Base-by-base conservation (phyloP, 64 coral and sea anemone genomes). In the Actinia equina region DNA sequence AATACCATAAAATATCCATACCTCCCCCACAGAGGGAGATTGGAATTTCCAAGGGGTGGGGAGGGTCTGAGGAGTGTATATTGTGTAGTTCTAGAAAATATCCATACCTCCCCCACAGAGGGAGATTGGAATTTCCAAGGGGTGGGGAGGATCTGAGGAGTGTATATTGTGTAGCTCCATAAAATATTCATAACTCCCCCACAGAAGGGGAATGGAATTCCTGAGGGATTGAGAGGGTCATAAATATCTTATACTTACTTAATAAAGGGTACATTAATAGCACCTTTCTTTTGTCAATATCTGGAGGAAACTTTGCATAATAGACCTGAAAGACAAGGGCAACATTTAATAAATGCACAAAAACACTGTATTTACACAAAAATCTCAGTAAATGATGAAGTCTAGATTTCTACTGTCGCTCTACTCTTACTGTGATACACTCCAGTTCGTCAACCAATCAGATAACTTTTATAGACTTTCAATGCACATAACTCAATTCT, bases 231-330 rank as follows among this genome's bases (percentile, higher is more conserved):
- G 55, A 7, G 55, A 54, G 55, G 2, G 62, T 22, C 20, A 65
- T 3, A n/a, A 65, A 2, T 17, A 18, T 65, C 46, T 44, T 3
- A 52, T 30, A 89, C 97, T 93, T 85, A 99, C 97, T 99, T 82
- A 99, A 63, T 64, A 99, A 79, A 54, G 97, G 97, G 57, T 99
- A 99, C 97, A 99, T 99, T 15, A 99, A 85, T 9, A 99, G 62
- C 12, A 99, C 93, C 87, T 89, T 95, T 71, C 97, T 88, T 59
- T 93, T 87, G 71, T 99, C 93, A 78, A 99, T 87, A 88, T 95
- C 97, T 26, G 83, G 79, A 83, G 97, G 97, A 86, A 99, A 99
- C 67, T 99, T 99, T 51, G 97, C 93, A 91, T 99, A 99, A 84
- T 99, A 99, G 16, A 99, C 93, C 97, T 99, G 70, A 1, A 80